Base-by-base conservation (phyloP, 1,140 invertebrate species). In the Trichoplusia ni region DNA sequence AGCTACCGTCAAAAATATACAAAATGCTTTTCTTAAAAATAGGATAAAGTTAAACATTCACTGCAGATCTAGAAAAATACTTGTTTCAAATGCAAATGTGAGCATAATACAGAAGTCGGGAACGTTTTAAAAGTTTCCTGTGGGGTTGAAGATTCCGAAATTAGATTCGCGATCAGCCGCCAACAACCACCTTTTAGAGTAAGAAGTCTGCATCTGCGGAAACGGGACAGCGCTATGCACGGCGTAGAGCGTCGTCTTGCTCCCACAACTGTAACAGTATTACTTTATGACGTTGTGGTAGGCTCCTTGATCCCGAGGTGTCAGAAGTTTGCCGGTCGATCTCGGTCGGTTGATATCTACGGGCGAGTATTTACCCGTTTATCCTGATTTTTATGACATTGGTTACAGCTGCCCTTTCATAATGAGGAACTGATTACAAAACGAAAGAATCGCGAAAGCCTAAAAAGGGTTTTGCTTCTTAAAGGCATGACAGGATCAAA, bases 111-210 rank as follows among this genome's bases (percentile, higher is more conserved):
- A 25, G n/a, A 47, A 46, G 29, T 47, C 40, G 31, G 53, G 33
- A 51, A 25, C 37, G 59, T 51, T 51, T 51, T 51, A 18, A 49
- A 49, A 49, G 21, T 62, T 62, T 47, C 23, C 25, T 42, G 14
- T 54, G 35, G 54, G 14, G 42, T 4, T 38, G 9, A 35, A 62
- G 23, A 49, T 38, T 44, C 4, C 19, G 18, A 54, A 54, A 66
- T 60, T 53, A 66, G 64, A 66, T 66, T 66, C 47, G 37, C 38
- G 60, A 27, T 66, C 37, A 35, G 56, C 53, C n/a, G n/a, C n/a
- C n/a, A n/a, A n/a, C n/a, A n/a, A n/a, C n/a, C n/a, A n/a, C n/a
- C n/a, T n/a, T n/a, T n/a, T n/a, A n/a, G n/a, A n/a, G n/a, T n/a
- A n/a, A n/a, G n/a, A n/a, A n/a, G n/a, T n/a, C n/a, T n/a, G n/a